These are phyloP conservation scores for Malacoctenus gilli DNA, from an alignment of 2,797 vertebrate species.

Conservation along the genomic window DNA sequence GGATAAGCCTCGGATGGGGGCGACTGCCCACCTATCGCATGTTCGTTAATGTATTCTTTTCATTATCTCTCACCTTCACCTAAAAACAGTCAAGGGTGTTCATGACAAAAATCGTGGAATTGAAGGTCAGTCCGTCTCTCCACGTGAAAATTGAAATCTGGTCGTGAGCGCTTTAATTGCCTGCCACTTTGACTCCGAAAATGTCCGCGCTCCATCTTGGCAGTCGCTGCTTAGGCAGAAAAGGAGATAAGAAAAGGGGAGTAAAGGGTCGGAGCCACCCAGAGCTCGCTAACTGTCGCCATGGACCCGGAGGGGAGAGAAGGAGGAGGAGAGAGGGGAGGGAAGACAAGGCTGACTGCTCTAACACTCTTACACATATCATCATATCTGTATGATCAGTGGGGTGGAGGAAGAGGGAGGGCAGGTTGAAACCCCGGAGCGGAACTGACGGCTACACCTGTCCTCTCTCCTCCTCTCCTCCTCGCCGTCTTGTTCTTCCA, in stretches of 20 bases:
- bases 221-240: constrained; percentile 62
- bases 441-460: constrained; percentile 83
- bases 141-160: constrained; percentile 55
- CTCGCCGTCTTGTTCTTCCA: constrained; percentile 67
- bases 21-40: constrained; percentile 46
- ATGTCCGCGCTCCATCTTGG: constrained; percentile 57
- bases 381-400: constrained; percentile 83
- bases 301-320: constrained; percentile 68
- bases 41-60: constrained; percentile 70
- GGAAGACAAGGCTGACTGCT: constrained; percentile 79
- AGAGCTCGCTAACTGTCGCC: constrained; percentile 77
- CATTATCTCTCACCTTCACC: constrained; percentile 70
- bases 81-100: constrained; percentile 59
- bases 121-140: constrained; percentile 48
- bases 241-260: constrained; percentile 60
- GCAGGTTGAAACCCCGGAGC: constrained; percentile 76
- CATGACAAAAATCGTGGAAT: constrained; percentile 61
- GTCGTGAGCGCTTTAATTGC: constrained; percentile 57
- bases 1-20: constrained; percentile 43
- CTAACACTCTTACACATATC: constrained; percentile 82
- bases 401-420: constrained; percentile 75
- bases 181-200: constrained; percentile 60
- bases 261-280: constrained; percentile 75
- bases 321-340: constrained; percentile 58
- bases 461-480: constrained; percentile 73